Percentiles rank a stretch among this genome's conserved stretches.
phyloP scores from a whole-genome alignment of 2,888 invertebrate genomes.

The Exocentrus adspersus region DNA sequence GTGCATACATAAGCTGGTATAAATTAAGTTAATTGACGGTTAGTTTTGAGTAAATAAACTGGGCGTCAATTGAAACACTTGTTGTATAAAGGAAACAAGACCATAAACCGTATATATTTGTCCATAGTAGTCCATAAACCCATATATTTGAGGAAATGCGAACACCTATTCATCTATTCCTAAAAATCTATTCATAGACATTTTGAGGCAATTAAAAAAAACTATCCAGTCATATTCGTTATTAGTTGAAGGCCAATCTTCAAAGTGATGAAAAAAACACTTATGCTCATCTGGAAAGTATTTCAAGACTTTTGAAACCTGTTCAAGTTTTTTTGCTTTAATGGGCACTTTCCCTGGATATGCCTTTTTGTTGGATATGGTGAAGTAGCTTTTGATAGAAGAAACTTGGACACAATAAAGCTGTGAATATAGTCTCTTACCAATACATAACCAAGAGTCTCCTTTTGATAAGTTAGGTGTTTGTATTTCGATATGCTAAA shows the following conservation, averaged over 20 bases:
- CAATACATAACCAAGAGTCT: slow-evolving; percentile 4
- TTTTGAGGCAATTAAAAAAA: neutral
- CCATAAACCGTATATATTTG: neutral
- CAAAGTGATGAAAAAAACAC: slow-evolving; percentile 4
- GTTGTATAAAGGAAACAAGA: neutral
- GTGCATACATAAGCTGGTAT: no score
- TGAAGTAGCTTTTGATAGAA: slow-evolving; percentile 3
- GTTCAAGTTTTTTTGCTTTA: slow-evolving; percentile 11
- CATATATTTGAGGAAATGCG: neutral
- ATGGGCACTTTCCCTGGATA: slow-evolving; percentile 10
- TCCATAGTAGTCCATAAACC: neutral
- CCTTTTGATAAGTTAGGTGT: slow-evolving; percentile 6
- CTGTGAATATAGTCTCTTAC: neutral
- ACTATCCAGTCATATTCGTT: slow-evolving; percentile 6
- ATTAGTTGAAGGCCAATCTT: neutral
- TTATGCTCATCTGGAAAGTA: slow-evolving; percentile 5
- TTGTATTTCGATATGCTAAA: slow-evolving; percentile 1
- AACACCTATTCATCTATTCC: neutral
- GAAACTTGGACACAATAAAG: slow-evolving; percentile 3
- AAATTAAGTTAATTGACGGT: no score
- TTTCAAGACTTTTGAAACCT: slow-evolving; percentile 7
- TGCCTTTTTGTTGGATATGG: slow-evolving; percentile 16
- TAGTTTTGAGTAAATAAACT: no score
- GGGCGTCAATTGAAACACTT: no score
- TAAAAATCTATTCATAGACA: neutral